phyloP scores from a whole-genome alignment of 1,140 invertebrate genomes.

The Agraylea sexmaculata region DNA sequence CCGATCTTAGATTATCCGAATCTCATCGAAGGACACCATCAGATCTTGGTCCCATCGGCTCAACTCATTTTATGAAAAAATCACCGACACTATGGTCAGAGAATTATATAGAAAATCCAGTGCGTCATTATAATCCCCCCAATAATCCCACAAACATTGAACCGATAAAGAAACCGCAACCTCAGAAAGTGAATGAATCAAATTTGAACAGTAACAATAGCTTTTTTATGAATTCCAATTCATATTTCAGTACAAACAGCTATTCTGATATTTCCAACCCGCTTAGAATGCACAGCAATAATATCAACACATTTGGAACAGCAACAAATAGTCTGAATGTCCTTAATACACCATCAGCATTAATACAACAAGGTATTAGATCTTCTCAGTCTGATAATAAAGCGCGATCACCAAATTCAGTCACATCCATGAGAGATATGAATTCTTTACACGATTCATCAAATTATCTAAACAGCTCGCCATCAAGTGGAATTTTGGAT shows the following conservation, averaged over 20 bases:
- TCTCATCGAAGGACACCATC: constrained; percentile 5
- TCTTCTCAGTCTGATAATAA: too few relatives aligned
- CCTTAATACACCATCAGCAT: too few relatives aligned
- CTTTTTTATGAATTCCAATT: constrained; percentile 14
- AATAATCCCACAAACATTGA: not conserved
- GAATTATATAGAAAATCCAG: constrained; percentile 10
- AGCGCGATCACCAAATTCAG: too few relatives aligned
- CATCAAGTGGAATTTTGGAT: too few relatives aligned
- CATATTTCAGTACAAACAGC: constrained; percentile 14
- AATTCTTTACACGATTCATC: too few relatives aligned
- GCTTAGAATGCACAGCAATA: too few relatives aligned
- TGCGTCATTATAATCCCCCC: constrained; percentile 5
- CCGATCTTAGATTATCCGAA: constrained; percentile 13
- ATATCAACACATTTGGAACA: too few relatives aligned
- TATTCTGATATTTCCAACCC: constrained; percentile 7
- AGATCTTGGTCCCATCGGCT: constrained; percentile 20
- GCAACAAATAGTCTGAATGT: too few relatives aligned
- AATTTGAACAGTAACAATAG: constrained; percentile 13
- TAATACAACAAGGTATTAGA: too few relatives aligned
- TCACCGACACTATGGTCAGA: constrained; percentile 13
- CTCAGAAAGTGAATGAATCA: constrained; percentile 8
- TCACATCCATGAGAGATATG: too few relatives aligned
- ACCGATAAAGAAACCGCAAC: constrained; percentile 14
- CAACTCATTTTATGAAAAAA: constrained; percentile 17
- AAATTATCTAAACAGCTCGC: too few relatives aligned